Base-by-base conservation (phyloP, 2,797 vertebrate genomes). In the Acipenser oxyrinchus region DNA sequence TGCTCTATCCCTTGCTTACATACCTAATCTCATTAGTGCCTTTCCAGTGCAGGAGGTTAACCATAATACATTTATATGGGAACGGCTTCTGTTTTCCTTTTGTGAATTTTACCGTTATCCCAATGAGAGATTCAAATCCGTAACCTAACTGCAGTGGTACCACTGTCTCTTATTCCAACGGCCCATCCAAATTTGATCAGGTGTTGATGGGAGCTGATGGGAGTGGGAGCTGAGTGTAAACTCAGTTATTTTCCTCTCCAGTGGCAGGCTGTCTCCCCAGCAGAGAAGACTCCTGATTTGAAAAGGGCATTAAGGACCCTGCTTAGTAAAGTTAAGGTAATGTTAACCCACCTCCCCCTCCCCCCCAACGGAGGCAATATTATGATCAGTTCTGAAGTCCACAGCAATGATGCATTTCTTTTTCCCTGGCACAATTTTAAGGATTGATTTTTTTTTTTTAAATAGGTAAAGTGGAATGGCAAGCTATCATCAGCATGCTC, bases 321-420 rank as follows among this genome's bases (percentile, higher is more conserved):
- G 80, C 89, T 91, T 89, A 91, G 88, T 91, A 91, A 90, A 79
- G 90, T 90, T 87, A 91, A 91, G 89, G 89, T 91, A 91, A 91
- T 75, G 82, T 81, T 74, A 71, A 74, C 78, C 79, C 48, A 69
- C 7, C 58, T 50, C 51, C 60, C 61, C 23, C 50, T 69, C 48
- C 10, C 23, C 51, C 18, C 7, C 3, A 58, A 11, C 7, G 55
- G 7, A 11, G 15, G 12, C 12, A 13, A 11, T 58, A 6, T 7
- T 11, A 11, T 58, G 55, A 13, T n/a, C 12, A 58, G 55, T 58
- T 37, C 37, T 37, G 37, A 58, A 58, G 55, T 11, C 12, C 11
- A n/a, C 7, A 13, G 12, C 12, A 37, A 37, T 5, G 4, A 37
- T 37, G 4, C 55, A 58, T 58, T 58, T 10, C 55, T 58, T 4